Evolutionary conservation across 2,797 vertebrate genomes (phyloP), one percentile per base, ranked within the genome.

Genomic region (Setipinna tenuifilis): DNA sequence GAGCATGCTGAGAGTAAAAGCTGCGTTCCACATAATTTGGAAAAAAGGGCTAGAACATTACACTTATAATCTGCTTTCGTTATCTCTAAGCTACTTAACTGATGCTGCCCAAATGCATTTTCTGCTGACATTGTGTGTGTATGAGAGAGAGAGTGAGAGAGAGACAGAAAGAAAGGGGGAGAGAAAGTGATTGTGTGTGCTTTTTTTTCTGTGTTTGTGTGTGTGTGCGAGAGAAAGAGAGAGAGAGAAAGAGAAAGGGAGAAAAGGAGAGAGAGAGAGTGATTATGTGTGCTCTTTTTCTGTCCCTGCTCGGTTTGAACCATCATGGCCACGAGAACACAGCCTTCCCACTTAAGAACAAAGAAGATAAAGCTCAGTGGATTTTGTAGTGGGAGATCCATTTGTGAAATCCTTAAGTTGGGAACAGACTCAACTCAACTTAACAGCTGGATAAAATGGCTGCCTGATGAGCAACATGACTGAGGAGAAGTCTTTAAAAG

Each of bases 171-270:
- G 46, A 4, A 10, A 4, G 46, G 3, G 46, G 3, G 46, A 4
- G 46, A 4, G 46, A 4, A 10, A 4, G 46, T 17, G 91, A 91
- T 92, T 90, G 92, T 89, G 90, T 90, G 83, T 85, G 88, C 19
- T 91, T 91, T 92, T 90, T 92, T 89, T 90, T 90, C 83, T 85
- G 88, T 85, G 6, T 78, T 44, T 78, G 2, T 41, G 5, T 11
- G 31, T 82, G 25, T 54, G 46, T 48, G 46, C 10, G 46, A 48
- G 46, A 48, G 46, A 48, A 10, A 48, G 46, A 48, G 50, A 54
- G 50, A 54, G 50, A 54, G 91, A 86, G 87, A 84, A 61, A 85
- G 83, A 44, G 65, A 75, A n/a, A 19, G 83, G 71, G 44, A 68
- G 48, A 75, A 7, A 54, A 54, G 9, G 50, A 7, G 50, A 54